Evolutionary conservation across 1,140 invertebrate species (phyloP).

Genomic region (Aphelenchoides besseyi): DNA sequence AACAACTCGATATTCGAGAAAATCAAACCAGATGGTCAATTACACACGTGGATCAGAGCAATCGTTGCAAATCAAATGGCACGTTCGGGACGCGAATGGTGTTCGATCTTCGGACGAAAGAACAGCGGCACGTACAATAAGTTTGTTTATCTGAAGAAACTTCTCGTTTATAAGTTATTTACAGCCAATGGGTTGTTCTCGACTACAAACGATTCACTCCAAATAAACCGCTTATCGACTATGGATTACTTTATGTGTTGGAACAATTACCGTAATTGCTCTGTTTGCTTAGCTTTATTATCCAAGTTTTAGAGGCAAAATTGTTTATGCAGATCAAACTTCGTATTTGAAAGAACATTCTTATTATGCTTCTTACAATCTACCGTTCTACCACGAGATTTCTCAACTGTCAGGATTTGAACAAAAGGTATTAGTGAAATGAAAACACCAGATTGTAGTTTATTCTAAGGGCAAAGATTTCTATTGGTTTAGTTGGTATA

Average conservation of each 20-base stretch:
- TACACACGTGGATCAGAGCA: slow-evolving; percentile 71
- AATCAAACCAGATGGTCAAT: slow-evolving; percentile 68
- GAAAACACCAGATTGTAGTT: background rate
- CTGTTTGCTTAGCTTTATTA: background rate
- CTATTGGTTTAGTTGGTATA: slow-evolving; percentile 72
- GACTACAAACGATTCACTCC: slow-evolving; percentile 72
- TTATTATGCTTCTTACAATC: slow-evolving; percentile 77
- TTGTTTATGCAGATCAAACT: slow-evolving; percentile 69
- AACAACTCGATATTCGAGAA: slow-evolving; percentile 69
- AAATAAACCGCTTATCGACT: slow-evolving; percentile 63
- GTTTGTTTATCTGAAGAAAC: too few relatives aligned
- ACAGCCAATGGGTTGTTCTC: slow-evolving; percentile 81
- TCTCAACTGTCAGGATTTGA: slow-evolving; percentile 67
- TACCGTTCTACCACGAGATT: slow-evolving; percentile 73
- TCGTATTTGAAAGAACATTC: slow-evolving; percentile 69
- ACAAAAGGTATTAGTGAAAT: slow-evolving; percentile 33
- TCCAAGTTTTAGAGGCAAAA: slow-evolving; percentile 7
- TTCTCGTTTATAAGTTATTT: too few relatives aligned
- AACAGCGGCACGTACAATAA: slow-evolving; percentile 81
- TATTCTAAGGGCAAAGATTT: slow-evolving; percentile 38
- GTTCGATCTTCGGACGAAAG: slow-evolving; percentile 66
- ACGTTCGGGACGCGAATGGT: slow-evolving; percentile 73
- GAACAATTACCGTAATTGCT: slow-evolving; percentile 74
- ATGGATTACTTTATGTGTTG: slow-evolving; percentile 72
- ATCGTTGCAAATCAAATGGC: slow-evolving; percentile 81